Conservation (phyloP, 2,113 vertebrate species). For the Gadus chalcogrammus region DNA sequence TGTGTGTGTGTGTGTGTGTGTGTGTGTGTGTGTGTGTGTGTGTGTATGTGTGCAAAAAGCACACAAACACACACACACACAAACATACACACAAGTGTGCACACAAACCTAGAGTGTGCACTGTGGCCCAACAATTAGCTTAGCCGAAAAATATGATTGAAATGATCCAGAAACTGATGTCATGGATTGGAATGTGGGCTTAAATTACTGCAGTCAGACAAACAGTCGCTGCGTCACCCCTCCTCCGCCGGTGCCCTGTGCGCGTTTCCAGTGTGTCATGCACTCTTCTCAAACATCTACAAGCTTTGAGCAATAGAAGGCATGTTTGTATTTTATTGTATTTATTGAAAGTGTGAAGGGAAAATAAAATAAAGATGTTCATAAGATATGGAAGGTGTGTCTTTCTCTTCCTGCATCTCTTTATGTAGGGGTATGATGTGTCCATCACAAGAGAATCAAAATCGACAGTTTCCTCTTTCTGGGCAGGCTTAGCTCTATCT, state of each 20-base stretch:
- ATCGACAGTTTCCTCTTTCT: not conserved
- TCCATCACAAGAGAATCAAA: not conserved
- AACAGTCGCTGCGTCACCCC: not conserved
- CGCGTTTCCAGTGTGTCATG: constrained; percentile 40
- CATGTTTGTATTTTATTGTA: constrained; percentile 74
- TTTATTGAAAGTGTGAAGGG: constrained; percentile 74
- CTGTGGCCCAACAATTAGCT: not conserved
- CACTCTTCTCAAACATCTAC: constrained; percentile 41
- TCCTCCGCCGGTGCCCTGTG: constrained; percentile 19
- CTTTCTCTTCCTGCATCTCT: not conserved
- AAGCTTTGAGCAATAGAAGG: constrained; percentile 60
- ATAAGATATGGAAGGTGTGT: constrained; percentile 22
- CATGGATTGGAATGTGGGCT: not conserved
- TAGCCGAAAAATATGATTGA: not conserved
- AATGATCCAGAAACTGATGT: not conserved
- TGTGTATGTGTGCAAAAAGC: not conserved
- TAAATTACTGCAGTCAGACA: not conserved
- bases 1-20: constrained; percentile 1
- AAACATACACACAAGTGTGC: not conserved
- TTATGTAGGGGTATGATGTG: not conserved
- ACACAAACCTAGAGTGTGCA: not conserved
- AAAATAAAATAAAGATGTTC: constrained; percentile 55
- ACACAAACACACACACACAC: not conserved
- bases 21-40: not conserved
- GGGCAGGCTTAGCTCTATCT: not conserved